phyloP scores from a whole-genome alignment of 2,888 invertebrate species.

The Ommatoiulus sabulosus region DNA sequence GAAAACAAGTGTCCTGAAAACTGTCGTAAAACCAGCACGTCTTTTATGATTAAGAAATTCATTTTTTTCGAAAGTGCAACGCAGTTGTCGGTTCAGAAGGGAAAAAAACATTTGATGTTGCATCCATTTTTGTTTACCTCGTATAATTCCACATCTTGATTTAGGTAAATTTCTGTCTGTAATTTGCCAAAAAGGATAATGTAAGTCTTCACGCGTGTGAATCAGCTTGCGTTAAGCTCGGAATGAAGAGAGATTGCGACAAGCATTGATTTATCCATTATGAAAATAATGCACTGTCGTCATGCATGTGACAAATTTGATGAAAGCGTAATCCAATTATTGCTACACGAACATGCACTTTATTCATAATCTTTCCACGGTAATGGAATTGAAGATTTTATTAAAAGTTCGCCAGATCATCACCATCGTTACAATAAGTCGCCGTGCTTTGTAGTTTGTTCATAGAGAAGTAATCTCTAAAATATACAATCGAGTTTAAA shows the following conservation, averaged over 20 bases:
- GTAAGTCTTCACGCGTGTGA: neutral
- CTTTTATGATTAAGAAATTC: too few species aligned
- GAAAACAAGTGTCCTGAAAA: too few species aligned
- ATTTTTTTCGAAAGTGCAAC: too few species aligned
- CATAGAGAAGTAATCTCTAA: neutral
- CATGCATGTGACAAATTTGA: conserved; percentile 45
- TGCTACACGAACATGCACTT: conserved; percentile 41
- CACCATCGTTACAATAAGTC: neutral
- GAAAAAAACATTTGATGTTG: too few species aligned
- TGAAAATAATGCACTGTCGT: conserved; percentile 45
- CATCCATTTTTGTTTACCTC: too few species aligned
- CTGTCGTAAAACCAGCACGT: too few species aligned
- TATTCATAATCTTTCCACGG: conserved; percentile 35
- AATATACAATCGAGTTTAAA: neutral
- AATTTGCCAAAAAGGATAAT: neutral
- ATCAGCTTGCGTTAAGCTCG: neutral
- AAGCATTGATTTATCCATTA: conserved; percentile 42
- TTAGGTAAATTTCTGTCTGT: neutral
- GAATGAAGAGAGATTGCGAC: neutral
- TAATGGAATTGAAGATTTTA: conserved; percentile 41
- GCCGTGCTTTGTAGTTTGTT: neutral
- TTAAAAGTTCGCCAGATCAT: conserved; percentile 20
- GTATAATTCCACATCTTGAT: too few species aligned
- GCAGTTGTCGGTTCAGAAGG: too few species aligned
- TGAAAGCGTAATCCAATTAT: conserved; percentile 39